Evolutionary conservation across 2,113 vertebrate genomes (phyloP).

Genomic region (Vicugna pacos): DNA sequence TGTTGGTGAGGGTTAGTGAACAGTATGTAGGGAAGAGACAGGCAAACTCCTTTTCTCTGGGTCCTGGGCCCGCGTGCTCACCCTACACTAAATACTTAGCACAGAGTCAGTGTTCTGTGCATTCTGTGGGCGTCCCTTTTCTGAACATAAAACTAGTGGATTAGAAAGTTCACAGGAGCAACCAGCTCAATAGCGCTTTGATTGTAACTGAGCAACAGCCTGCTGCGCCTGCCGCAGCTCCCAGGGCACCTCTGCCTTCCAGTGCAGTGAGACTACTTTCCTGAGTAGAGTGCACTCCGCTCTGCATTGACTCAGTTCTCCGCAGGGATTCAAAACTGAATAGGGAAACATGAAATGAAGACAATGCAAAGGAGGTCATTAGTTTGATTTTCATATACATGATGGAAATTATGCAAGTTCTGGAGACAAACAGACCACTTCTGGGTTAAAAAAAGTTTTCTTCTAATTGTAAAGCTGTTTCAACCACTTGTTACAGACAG

Average conservation of each 20-base stretch:
- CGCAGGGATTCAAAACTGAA: not conserved
- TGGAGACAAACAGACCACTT: not conserved
- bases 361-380: not conserved
- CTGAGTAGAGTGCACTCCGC: not conserved
- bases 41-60: not conserved
- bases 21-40: not conserved
- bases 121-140: not conserved
- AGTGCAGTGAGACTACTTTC: not conserved
- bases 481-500: not conserved
- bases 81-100: not conserved
- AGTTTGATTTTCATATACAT: not conserved
- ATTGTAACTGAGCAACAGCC: not conserved
- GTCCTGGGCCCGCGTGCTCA: not conserved
- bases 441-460: not conserved
- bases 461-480: slow-evolving; percentile 28
- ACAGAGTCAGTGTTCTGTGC: not conserved
- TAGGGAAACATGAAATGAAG: not conserved
- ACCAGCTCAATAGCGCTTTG: not conserved
- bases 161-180: not conserved
- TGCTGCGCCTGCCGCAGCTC: not conserved
- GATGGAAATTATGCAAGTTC: slow-evolving; percentile 31
- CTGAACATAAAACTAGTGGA: not conserved
- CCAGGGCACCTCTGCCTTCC: not conserved
- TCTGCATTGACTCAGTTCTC: not conserved
- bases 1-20: not conserved